Percentiles rank a stretch among this genome's conserved stretches.
These are phyloP conservation scores for Xenopus tropicalis DNA, from an alignment of 2,113 vertebrate genomes.

Conservation along the genomic window DNA sequence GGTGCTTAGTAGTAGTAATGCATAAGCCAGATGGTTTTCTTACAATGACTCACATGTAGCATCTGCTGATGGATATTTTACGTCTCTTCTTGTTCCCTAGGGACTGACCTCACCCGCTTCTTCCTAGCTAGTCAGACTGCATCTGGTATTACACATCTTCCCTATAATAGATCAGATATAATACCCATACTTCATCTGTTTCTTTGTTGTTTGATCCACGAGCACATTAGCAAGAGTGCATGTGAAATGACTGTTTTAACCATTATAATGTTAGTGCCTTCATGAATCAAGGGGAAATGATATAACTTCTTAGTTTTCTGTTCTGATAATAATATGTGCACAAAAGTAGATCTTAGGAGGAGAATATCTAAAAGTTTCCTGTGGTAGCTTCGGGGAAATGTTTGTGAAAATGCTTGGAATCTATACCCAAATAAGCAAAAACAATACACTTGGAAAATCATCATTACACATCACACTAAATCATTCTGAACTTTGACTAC, in stretches of 20 bases:
- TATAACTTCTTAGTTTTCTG: too few species aligned
- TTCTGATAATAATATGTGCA: too few species aligned
- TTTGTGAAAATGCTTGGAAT: too few species aligned
- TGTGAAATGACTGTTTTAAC: background rate
- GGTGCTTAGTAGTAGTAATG: conserved; percentile 7
- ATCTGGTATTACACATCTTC: conserved; percentile 8
- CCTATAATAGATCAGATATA: conserved; percentile 9
- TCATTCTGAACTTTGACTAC: too few species aligned
- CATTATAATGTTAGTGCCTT: too few species aligned
- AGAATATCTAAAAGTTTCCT: too few species aligned
- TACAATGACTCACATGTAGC: conserved; percentile 22
- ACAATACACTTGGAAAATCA: too few species aligned
- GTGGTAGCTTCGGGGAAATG: too few species aligned
- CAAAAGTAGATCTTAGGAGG: too few species aligned
- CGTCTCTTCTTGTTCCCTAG: conserved; percentile 1
- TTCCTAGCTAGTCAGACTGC: background rate
- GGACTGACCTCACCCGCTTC: conserved; percentile 21
- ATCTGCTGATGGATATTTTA: conserved; percentile 35
- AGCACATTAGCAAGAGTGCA: background rate
- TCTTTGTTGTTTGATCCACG: background rate
- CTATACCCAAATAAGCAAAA: too few species aligned
- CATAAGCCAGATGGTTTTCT: conserved; percentile 25
- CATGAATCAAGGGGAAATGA: too few species aligned
- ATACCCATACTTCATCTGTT: conserved; percentile 7
- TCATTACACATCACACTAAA: too few species aligned